phyloP scores from a whole-genome alignment of 2,113 vertebrate species.

The Baryphthengus martii region DNA sequence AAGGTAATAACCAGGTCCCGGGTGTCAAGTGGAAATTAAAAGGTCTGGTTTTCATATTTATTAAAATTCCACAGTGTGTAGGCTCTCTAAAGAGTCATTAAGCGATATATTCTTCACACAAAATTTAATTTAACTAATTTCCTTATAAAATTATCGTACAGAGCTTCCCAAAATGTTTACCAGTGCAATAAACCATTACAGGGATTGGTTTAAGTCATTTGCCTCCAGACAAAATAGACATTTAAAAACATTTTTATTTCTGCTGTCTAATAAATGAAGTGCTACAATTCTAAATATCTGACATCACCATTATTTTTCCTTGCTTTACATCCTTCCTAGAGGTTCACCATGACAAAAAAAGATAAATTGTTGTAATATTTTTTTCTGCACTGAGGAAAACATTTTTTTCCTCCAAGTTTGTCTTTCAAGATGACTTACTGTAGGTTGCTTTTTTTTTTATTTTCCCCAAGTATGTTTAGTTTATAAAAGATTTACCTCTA shows the following conservation, averaged over 20 bases:
- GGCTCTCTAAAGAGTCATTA: neutral
- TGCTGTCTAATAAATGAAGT: slow-evolving; percentile 54
- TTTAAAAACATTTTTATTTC: slow-evolving; percentile 53
- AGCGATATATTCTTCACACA: slow-evolving; percentile 5
- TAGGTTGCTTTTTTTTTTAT: neutral
- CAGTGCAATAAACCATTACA: slow-evolving; percentile 22
- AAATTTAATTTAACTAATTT: slow-evolving; percentile 64
- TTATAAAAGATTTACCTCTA: slow-evolving; percentile 2
- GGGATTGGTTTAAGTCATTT: slow-evolving; percentile 38
- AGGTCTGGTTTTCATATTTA: slow-evolving; percentile 25
- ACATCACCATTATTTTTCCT: slow-evolving; percentile 31
- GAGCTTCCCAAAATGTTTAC: slow-evolving; percentile 46
- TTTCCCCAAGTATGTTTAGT: neutral
- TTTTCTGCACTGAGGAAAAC: neutral
- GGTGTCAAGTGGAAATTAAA: neutral
- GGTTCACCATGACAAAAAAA: slow-evolving; percentile 28
- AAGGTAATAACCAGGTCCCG: neutral
- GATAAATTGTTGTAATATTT: slow-evolving; percentile 53
- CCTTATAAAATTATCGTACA: slow-evolving; percentile 26
- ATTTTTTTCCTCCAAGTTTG: neutral
- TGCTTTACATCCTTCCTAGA: slow-evolving; percentile 39
- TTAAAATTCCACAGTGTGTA: slow-evolving; percentile 37
- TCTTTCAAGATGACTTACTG: slow-evolving; percentile 21
- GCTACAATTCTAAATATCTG: slow-evolving; percentile 53
- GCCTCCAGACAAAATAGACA: slow-evolving; percentile 60